Evolutionary conservation across 64 coral and sea anemone species (phyloP).

Genomic region (Stylophora pistillata): DNA sequence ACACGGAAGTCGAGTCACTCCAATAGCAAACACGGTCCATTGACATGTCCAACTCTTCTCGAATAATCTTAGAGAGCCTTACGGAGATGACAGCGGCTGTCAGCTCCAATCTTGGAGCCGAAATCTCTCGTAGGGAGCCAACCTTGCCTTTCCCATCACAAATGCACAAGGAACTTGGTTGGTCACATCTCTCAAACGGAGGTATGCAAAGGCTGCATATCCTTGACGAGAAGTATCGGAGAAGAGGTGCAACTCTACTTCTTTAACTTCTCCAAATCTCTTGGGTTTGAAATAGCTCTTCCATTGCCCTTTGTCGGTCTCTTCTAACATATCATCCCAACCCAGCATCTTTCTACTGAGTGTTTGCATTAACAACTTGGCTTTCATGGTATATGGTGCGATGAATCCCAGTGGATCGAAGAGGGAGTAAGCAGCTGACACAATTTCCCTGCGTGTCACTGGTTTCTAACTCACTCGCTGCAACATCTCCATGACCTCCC

Average conservation of each 20-base stretch:
- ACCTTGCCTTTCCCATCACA: slow-evolving; percentile 55
- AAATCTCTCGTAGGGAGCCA: slow-evolving; percentile 53
- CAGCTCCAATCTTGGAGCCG: slow-evolving; percentile 56
- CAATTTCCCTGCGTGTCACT: slow-evolving; percentile 29
- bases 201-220: slow-evolving; percentile 53
- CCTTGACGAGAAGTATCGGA: slow-evolving; percentile 58
- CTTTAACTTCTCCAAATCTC: slow-evolving; percentile 50
- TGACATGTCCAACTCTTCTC: slow-evolving; percentile 37
- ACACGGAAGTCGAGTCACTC: slow-evolving; percentile 44
- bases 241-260: slow-evolving; percentile 53
- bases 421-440: slow-evolving; percentile 62
- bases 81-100: slow-evolving; percentile 59
- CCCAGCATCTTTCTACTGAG: slow-evolving; percentile 35
- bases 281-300: slow-evolving; percentile 26
- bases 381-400: slow-evolving; percentile 43
- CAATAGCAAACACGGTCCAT: slow-evolving; percentile 30
- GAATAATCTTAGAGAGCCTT: slow-evolving; percentile 23
- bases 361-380: slow-evolving; percentile 37
- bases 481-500: too few species aligned
- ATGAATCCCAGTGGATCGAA: slow-evolving; percentile 73
- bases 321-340: slow-evolving; percentile 44
- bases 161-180: slow-evolving; percentile 20
- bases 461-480: slow-evolving; percentile 19
- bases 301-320: slow-evolving; percentile 28
- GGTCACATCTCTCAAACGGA: slow-evolving; percentile 40